Percentiles rank a stretch among this genome's conserved stretches.
phyloP scores from a whole-genome alignment of 92 coral and sea anemone species.

The Porites cylindrica region DNA sequence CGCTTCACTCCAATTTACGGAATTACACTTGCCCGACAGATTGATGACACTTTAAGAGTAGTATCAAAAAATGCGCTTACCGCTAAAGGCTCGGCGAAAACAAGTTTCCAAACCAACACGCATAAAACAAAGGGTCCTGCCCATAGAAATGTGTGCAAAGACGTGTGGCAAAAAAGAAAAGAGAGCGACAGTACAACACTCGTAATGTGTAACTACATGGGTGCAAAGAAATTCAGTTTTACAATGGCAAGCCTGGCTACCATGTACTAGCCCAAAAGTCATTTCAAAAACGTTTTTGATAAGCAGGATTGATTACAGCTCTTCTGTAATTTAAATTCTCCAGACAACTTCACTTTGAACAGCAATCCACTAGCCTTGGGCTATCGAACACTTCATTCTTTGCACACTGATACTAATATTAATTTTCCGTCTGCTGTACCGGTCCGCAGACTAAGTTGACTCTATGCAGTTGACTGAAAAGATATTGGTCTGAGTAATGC shows the following conservation, averaged over 20 bases:
- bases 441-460: background rate
- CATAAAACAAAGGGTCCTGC: conserved; percentile 6
- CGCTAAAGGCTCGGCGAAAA: background rate
- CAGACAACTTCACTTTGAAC: too few species aligned
- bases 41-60: background rate
- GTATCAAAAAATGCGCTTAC: background rate
- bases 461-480: conserved; percentile 5
- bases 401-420: too few species aligned
- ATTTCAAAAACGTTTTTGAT: too few species aligned
- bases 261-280: too few species aligned
- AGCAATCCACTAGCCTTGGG: too few species aligned
- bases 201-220: too few species aligned
- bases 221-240: too few species aligned
- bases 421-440: too few species aligned
- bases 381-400: too few species aligned
- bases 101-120: background rate
- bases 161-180: background rate
- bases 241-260: too few species aligned
- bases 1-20: background rate
- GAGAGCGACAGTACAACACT: background rate
- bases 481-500: background rate
- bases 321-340: too few species aligned
- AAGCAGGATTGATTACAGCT: too few species aligned
- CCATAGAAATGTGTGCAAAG: background rate
- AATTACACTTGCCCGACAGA: background rate